Conservation (phyloP, 2,113 vertebrate species). For the Coptodon rendalli region DNA sequence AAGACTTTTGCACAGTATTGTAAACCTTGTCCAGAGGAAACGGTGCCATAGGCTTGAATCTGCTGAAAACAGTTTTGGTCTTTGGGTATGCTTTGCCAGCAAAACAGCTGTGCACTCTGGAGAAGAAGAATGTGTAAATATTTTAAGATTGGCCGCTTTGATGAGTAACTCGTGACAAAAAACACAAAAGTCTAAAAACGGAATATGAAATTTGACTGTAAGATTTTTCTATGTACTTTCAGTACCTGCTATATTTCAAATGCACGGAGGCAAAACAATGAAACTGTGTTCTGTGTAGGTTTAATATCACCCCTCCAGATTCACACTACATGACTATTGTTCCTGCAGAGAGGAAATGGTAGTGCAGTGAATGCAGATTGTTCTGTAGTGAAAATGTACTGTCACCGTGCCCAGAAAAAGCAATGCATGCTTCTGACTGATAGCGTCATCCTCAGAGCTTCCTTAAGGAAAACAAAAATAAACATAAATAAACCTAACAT, state of each 20-base stretch:
- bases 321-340: neutral
- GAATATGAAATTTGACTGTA: neutral
- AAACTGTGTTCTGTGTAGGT: neutral
- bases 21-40: neutral
- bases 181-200: neutral
- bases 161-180: neutral
- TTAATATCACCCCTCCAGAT: neutral
- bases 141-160: neutral
- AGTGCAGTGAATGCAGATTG: neutral
- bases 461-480: neutral
- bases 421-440: neutral
- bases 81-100: neutral
- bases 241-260: neutral
- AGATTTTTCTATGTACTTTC: neutral
- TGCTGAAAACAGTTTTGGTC: neutral
- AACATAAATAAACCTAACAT: slow-evolving; percentile 11
- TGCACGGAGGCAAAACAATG: neutral
- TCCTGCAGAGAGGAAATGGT: neutral
- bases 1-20: neutral
- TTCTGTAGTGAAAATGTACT: neutral
- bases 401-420: neutral
- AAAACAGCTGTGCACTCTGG: neutral
- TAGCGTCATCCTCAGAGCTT: neutral
- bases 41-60: neutral
- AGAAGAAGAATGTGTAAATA: neutral